Evolutionary conservation across 2,888 invertebrate genomes (phyloP).

Genomic region (Candidula unifasciata): DNA sequence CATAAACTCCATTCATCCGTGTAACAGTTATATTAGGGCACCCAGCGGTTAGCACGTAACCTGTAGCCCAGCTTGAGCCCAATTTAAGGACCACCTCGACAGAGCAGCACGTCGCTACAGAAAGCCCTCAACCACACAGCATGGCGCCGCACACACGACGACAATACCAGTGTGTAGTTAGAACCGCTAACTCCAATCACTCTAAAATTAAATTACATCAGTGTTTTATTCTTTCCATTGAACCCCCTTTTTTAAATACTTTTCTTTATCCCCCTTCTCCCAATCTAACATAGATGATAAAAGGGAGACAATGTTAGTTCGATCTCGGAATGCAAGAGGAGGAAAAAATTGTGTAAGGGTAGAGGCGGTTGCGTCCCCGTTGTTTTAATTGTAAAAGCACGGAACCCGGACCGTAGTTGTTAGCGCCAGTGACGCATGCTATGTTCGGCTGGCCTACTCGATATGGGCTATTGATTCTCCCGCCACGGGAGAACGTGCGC

Average conservation of each 20-base stretch:
- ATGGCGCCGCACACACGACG: no score
- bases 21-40: no score
- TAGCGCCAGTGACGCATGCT: neutral
- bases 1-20: no score
- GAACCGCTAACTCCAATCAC: no score
- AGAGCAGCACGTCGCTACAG: no score
- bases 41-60: no score
- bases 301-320: neutral
- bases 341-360: no score
- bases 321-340: neutral
- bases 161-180: no score
- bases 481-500: conserved; percentile 9
- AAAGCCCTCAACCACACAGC: no score
- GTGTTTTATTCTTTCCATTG: neutral
- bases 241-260: neutral
- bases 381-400: conserved; percentile 9
- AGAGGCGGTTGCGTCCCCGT: neutral
- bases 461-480: conserved; percentile 26
- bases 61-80: no score
- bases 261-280: neutral
- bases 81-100: no score
- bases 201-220: neutral
- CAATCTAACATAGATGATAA: neutral
- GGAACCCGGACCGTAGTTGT: no score
- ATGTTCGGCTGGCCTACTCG: conserved; percentile 30